A percentile compares a stretch with the other conserved stretches of the same genome.
Conservation (phyloP, 2,888 invertebrate genomes). For the Hololepta plana region DNA sequence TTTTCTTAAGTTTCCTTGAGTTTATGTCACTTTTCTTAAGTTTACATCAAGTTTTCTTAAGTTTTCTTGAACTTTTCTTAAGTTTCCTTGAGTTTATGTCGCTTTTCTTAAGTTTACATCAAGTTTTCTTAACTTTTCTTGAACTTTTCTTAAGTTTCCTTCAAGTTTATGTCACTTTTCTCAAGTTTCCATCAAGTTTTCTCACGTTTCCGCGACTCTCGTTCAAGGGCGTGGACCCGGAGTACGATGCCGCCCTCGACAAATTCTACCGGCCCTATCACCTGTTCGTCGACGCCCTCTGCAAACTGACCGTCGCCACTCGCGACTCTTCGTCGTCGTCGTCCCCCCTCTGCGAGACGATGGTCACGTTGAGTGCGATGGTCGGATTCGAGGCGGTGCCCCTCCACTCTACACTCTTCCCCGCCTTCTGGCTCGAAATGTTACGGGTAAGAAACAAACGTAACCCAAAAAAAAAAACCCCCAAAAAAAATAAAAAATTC, state of each 20-base stretch:
- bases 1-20: too few species aligned
- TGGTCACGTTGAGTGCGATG: slow-evolving; percentile 74
- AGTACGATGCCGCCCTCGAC: slow-evolving; percentile 55
- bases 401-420: slow-evolving; percentile 73
- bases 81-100: too few species aligned
- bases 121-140: too few species aligned
- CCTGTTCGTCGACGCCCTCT: slow-evolving; percentile 69
- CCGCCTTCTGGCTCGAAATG: slow-evolving; percentile 83
- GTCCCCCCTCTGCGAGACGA: slow-evolving; percentile 68
- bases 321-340: too few species aligned
- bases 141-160: too few species aligned
- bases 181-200: too few species aligned
- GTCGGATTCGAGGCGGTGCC: slow-evolving; percentile 84
- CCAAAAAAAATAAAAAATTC: slow-evolving; percentile 1
- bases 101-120: too few species aligned
- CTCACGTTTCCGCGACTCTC: too few species aligned
- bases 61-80: too few species aligned
- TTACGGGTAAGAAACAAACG: slow-evolving; percentile 34
- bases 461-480: slow-evolving; percentile 1
- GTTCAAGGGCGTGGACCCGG: slow-evolving; percentile 50
- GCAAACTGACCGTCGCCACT: slow-evolving; percentile 77
- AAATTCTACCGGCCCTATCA: slow-evolving; percentile 80
- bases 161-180: too few species aligned
- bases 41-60: too few species aligned
- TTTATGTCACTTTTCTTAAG: too few species aligned